A percentile compares a stretch with the other conserved stretches of the same genome.
phyloP scores from a whole-genome alignment of 2,113 vertebrate genomes.

The Silurus asotus region DNA sequence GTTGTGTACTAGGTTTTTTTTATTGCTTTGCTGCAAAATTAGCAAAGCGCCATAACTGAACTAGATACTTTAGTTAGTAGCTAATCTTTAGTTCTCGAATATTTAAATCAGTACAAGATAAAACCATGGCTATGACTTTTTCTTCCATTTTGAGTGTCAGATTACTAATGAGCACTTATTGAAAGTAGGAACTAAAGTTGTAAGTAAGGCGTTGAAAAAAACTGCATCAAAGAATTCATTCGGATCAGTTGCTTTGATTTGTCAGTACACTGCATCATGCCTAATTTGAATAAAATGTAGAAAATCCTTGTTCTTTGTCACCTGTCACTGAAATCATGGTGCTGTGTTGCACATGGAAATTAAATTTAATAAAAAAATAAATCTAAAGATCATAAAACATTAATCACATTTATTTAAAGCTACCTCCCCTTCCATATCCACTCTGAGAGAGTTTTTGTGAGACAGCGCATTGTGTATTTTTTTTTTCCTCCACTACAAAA shows the following conservation, averaged over 20 bases:
- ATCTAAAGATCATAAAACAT: slow-evolving; percentile 6
- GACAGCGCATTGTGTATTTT: slow-evolving; percentile 22
- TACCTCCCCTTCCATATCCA: background rate
- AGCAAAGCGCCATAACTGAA: background rate
- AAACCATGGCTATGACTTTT: background rate
- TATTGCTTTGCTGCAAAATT: background rate
- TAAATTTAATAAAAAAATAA: background rate
- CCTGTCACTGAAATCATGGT: background rate
- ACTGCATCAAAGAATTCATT: background rate
- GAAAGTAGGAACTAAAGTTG: background rate
- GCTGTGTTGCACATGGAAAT: background rate
- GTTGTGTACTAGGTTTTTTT: background rate
- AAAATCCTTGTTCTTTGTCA: background rate
- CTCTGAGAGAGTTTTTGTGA: slow-evolving; percentile 19
- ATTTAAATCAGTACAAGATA: background rate
- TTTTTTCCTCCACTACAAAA: slow-evolving; percentile 6
- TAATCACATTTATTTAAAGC: slow-evolving; percentile 4
- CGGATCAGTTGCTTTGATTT: background rate
- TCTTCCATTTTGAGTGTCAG: background rate
- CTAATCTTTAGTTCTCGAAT: background rate
- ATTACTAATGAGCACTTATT: background rate
- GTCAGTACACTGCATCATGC: background rate
- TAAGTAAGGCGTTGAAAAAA: background rate
- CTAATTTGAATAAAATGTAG: background rate
- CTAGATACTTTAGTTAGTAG: background rate